phyloP scores from a whole-genome alignment of 2,888 invertebrate species.

The Poecilobothrus nobilitatus region DNA sequence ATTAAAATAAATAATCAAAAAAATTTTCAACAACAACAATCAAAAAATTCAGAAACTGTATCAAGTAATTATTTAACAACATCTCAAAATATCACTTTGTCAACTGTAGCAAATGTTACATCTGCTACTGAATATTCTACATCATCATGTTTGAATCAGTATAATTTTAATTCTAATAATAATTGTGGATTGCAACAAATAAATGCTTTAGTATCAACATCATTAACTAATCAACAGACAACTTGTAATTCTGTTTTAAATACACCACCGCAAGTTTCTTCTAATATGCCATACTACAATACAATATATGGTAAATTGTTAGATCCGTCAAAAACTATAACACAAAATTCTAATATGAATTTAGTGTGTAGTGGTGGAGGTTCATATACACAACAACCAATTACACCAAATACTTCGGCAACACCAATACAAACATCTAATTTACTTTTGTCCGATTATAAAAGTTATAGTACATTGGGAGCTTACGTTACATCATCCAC shows the following conservation, averaged over 20 bases:
- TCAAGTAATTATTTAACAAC: background rate
- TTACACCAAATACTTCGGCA: constrained; percentile 9
- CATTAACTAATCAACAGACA: constrained; percentile 16
- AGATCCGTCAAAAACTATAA: constrained; percentile 38
- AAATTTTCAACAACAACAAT: background rate
- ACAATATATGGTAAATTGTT: constrained; percentile 47
- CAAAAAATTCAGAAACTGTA: background rate
- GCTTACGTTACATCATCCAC: constrained; percentile 28
- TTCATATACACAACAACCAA: background rate
- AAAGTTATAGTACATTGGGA: constrained; percentile 30
- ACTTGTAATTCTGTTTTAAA: constrained; percentile 17
- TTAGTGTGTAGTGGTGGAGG: background rate
- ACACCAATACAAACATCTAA: constrained; percentile 20
- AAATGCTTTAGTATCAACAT: constrained; percentile 9
- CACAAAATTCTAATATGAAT: no score
- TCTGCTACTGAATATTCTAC: background rate
- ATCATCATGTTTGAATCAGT: background rate
- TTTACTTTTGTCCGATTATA: constrained; percentile 35
- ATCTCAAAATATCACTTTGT: background rate
- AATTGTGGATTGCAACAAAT: background rate
- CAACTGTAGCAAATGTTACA: background rate
- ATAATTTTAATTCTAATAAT: background rate
- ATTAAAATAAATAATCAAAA: background rate
- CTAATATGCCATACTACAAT: constrained; percentile 37
- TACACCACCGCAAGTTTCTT: constrained; percentile 13